Percentiles rank a stretch among this genome's conserved stretches.
These are phyloP conservation scores for Actenoides hombroni DNA, from an alignment of 2,113 vertebrate genomes.

Conservation along the genomic window DNA sequence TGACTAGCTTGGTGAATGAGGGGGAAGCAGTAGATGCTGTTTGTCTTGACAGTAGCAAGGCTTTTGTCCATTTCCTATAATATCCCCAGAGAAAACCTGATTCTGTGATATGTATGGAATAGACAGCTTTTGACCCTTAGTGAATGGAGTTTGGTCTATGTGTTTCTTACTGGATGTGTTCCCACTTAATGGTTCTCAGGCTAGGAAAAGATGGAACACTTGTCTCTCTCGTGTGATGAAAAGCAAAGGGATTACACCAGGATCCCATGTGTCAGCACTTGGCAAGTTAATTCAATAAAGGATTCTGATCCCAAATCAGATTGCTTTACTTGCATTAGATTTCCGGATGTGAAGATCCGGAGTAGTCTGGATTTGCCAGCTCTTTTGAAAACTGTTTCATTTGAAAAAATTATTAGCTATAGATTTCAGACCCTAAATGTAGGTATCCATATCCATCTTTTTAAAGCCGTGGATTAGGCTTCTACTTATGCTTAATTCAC, in stretches of 20 bases:
- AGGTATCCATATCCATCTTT: background rate
- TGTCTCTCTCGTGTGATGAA: background rate
- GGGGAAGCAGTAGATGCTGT: background rate
- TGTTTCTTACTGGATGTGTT: background rate
- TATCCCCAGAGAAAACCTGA: background rate
- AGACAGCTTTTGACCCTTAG: background rate
- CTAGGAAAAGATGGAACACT: background rate
- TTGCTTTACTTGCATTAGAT: background rate
- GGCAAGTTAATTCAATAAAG: background rate
- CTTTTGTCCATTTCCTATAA: background rate
- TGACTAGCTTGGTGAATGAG: background rate
- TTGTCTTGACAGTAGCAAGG: background rate
- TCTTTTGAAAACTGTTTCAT: background rate
- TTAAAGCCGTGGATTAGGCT: background rate
- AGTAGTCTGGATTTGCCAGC: background rate
- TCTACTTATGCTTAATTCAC: background rate
- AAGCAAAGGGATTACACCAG: background rate
- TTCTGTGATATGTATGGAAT: background rate
- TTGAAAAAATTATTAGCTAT: background rate
- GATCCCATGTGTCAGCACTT: background rate
- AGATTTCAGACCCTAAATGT: background rate
- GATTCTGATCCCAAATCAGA: background rate
- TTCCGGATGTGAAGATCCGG: background rate
- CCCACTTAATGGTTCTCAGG: background rate
- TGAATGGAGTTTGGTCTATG: background rate